Evolutionary conservation across 2,888 invertebrate species (phyloP), one percentile per base, ranked within the genome.

Genomic region (Branchellion lobata): DNA sequence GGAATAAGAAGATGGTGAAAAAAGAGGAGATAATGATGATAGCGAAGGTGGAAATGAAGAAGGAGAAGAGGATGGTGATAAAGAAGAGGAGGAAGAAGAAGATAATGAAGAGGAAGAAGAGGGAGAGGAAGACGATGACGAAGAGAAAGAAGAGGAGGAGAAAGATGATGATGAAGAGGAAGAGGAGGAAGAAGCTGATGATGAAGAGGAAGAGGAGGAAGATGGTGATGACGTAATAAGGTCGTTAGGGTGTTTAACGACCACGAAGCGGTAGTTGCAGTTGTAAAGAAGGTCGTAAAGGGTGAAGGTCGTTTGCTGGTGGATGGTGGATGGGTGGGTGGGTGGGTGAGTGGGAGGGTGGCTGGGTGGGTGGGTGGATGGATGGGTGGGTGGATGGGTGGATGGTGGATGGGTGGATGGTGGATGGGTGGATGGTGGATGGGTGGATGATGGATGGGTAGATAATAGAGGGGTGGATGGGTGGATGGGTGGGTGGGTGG

Each of bases 221-320:
- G 14, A 8, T 40, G 40, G 40, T 14, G 40, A 40, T 14, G 40
- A 40, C 40, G 5, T 40, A 8, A 57, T 40, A 2, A 57, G 51
- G 31, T 31, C 51, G 21, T 75, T 29, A 36, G 27, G 29, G 11
- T 29, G 31, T 14, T 40, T 24, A 21, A 27, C 18, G 21, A 75
- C 51, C 14, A 1, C 51, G 24, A 75, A 47, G 57, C 51, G 51
- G 40, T 75, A 75, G 33, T 29, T n/a, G 29, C 53, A 53, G 21
- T 75, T 33, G 75, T 31, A 75, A 14, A 14, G 31, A 27, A 75
- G 75, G 24, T 75, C 75, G 33, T 75, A 75, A 11, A 75, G 1
- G 8, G 75, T 75, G 31, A 75, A 75, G 21, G 31, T 29, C 1
- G 18, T 75, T 14, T 75, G 24, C 77, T 77, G 77, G 5, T 57